A percentile compares a stretch with the other conserved stretches of the same genome.
Conservation (phyloP, 2,797 vertebrate genomes). For the Xenopus petersii region DNA sequence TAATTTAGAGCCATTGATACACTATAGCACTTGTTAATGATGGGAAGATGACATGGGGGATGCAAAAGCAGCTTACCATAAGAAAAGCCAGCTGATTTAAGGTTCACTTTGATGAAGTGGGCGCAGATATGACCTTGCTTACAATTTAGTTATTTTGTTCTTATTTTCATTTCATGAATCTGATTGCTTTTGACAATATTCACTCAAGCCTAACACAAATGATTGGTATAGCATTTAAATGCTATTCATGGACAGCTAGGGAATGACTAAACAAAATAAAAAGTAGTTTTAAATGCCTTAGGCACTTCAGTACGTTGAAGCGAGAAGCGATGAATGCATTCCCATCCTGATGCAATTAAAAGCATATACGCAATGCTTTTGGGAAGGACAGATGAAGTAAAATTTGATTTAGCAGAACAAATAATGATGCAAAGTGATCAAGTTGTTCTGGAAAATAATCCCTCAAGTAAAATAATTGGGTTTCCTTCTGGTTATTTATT, state of each 20-base stretch:
- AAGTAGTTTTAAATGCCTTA: constrained; percentile 34
- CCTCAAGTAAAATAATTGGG: constrained; percentile 29
- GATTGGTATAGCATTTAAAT: constrained; percentile 8
- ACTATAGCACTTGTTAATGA: no score
- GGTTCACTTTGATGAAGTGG: no score
- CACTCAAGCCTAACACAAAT: constrained; percentile 18
- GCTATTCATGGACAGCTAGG: constrained; percentile 20
- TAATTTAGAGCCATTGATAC: no score
- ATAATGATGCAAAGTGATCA: constrained; percentile 15
- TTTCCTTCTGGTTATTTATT: constrained; percentile 17
- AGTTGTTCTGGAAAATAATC: constrained; percentile 32
- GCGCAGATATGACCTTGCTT: no score
- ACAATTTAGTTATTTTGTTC: no score
- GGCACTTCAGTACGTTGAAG: constrained; percentile 25
- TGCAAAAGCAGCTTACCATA: no score
- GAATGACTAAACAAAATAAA: constrained; percentile 28
- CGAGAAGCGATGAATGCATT: constrained; percentile 25
- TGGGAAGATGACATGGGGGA: no score
- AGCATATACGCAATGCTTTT: constrained; percentile 22
- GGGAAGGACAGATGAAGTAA: constrained; percentile 19
- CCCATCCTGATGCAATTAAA: constrained; percentile 35
- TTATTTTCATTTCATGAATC: background rate
- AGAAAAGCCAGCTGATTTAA: no score
- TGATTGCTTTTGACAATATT: constrained; percentile 25
- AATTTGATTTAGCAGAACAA: constrained; percentile 40